These are phyloP conservation scores for Akabosia matsudoensis DNA, from an alignment of 1,140 invertebrate genomes.

Conservation along the genomic window DNA sequence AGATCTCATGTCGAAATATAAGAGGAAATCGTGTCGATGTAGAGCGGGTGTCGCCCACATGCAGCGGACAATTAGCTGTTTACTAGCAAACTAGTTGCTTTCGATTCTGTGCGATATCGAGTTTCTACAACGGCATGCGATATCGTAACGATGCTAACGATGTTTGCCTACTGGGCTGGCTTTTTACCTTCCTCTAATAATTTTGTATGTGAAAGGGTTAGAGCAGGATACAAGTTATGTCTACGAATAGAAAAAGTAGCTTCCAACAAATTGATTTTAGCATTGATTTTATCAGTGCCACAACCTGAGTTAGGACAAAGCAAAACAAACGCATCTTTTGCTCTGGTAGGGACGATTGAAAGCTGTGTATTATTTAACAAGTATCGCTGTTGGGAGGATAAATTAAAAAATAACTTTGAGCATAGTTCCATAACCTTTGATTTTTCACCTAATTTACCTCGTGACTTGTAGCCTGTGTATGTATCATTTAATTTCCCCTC, in stretches of 20 bases:
- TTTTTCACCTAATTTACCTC: background rate
- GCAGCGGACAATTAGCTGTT: too few species aligned
- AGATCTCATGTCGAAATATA: too few species aligned
- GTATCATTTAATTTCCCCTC: too few species aligned
- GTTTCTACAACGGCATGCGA: too few species aligned
- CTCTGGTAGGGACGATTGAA: background rate
- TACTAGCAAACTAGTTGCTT: too few species aligned
- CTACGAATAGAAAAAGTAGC: background rate
- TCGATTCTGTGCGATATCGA: too few species aligned
- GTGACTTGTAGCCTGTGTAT: background rate
- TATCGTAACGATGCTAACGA: too few species aligned
- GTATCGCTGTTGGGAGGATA: background rate
- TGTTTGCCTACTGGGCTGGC: background rate
- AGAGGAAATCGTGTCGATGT: too few species aligned
- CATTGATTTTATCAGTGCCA: too few species aligned
- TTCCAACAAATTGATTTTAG: background rate
- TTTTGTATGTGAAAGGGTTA: background rate
- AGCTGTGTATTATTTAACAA: too few species aligned
- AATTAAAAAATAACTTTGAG: background rate
- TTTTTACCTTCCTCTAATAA: background rate
- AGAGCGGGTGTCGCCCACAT: too few species aligned
- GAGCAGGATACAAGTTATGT: background rate
- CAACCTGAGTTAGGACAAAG: too few species aligned
- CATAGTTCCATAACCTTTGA: background rate
- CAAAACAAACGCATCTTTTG: background rate